A percentile compares a stretch with the other conserved stretches of the same genome.
Conservation (phyloP, 2,113 vertebrate genomes). For the Egretta garzetta region DNA sequence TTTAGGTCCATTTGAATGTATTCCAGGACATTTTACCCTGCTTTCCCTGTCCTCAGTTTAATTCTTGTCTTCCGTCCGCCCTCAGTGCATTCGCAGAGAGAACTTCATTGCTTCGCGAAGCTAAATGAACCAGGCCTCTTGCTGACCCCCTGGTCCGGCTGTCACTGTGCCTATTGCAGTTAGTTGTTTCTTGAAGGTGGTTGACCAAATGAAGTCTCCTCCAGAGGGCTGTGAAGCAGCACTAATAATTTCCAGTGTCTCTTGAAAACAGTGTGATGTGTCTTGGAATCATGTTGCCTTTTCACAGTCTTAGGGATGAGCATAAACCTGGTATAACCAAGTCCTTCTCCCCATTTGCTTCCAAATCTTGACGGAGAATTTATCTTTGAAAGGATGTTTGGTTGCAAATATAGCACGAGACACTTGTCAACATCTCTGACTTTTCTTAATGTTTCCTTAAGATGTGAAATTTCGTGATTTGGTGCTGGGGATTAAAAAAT, state of each 20-base stretch:
- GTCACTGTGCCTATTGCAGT: not conserved
- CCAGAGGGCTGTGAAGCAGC: not conserved
- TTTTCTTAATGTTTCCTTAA: not conserved
- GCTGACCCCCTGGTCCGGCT: not conserved
- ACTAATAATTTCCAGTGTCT: not conserved
- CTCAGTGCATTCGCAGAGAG: not conserved
- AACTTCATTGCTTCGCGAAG: not conserved
- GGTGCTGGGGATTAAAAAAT: not conserved
- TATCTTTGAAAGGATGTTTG: not conserved
- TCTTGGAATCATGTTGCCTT: not conserved
- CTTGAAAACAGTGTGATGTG: not conserved
- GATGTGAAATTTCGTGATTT: not conserved
- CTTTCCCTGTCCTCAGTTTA: not conserved
- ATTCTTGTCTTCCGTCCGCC: not conserved
- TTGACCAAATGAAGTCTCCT: not conserved
- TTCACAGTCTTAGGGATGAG: not conserved
- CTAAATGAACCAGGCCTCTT: not conserved
- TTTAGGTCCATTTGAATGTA: not conserved
- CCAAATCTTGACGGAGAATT: not conserved
- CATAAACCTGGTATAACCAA: not conserved
- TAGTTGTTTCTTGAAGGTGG: not conserved
- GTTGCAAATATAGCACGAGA: not conserved
- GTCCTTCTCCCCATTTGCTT: fast-evolving
- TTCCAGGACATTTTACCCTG: not conserved
- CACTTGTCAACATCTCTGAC: not conserved